phyloP scores from a whole-genome alignment of 1,140 invertebrate genomes.

The Cyphomyrmex costatus region DNA sequence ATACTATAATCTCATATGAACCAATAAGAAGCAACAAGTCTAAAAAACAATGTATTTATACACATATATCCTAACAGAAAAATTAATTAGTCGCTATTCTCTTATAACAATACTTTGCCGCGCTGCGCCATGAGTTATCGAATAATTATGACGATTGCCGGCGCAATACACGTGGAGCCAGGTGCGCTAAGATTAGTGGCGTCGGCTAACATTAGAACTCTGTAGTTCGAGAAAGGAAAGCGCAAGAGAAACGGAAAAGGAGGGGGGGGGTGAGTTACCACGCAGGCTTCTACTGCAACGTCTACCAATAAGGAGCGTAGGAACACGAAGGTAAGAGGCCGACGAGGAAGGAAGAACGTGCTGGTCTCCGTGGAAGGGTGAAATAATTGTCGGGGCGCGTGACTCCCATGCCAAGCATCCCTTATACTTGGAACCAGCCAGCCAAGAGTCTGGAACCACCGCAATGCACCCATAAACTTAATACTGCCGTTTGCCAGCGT shows the following conservation, averaged over 20 bases:
- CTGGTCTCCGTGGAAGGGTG: conserved; percentile 72
- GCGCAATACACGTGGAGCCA: conserved; percentile 68
- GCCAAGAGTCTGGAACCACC: conserved; percentile 78
- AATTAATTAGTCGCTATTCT: conserved; percentile 38
- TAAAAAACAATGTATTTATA: not conserved
- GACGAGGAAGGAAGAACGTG: conserved; percentile 65
- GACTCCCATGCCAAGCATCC: conserved; percentile 82
- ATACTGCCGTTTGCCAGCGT: conserved; percentile 76
- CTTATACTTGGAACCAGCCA: conserved; percentile 71
- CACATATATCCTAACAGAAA: conserved; percentile 11
- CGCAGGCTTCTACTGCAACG: conserved; percentile 52
- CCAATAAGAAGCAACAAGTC: conserved; percentile 9
- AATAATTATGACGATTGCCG: conserved; percentile 74
- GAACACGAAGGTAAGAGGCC: conserved; percentile 51
- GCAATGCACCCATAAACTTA: conserved; percentile 84
- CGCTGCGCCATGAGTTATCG: conserved; percentile 68
- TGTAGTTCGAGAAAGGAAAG: conserved; percentile 49
- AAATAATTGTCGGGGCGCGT: conserved; percentile 84
- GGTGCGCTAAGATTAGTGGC: conserved; percentile 77
- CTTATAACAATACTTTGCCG: conserved; percentile 21
- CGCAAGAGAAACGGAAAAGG: conserved; percentile 5
- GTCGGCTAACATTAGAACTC: conserved; percentile 70
- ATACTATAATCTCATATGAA: not conserved
- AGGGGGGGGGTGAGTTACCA: conserved; percentile 32
- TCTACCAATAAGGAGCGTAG: conserved; percentile 77